Evolutionary conservation across 1,140 invertebrate genomes (phyloP), one percentile per base, ranked within the genome.

Genomic region (Tigriopus japonicus): DNA sequence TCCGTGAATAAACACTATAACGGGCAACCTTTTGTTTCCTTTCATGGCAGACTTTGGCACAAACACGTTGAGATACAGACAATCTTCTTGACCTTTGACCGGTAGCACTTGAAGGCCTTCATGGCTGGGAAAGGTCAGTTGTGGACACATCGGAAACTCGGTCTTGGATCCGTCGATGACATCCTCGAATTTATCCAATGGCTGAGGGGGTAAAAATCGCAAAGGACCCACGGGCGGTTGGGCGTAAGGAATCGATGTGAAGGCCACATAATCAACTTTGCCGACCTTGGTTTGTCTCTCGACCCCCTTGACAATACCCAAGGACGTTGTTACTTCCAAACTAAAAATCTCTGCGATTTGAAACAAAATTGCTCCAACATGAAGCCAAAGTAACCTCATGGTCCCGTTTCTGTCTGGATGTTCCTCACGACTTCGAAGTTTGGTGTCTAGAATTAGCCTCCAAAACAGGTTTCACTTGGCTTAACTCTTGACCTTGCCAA

Each of bases 1-100:
- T 15, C 68, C 68, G 58, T 68, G 66, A n/a, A 69, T 63, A 17
- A 63, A 67, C 12, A 70, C 65, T 55, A 70, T 68, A 5, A 69
- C 68, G 6, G 68, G 68, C 15, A 64, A 52, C 9, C 9, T 35
- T 9, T 35, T 35, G 19, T 35, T 21, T 19, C 1, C 55, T 24
- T 58, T 58, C 5, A 15, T 40, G 21, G 14, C 24, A 21, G n/a
- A 17, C 45, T 21, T 21, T n/a, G 65, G 65, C 0, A 62, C 64
- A 52, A 59, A 65, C 9, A 66, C 62, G 42, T 65, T 66, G 41
- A 65, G 56, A 42, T 56, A 65, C 10, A 66, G 60, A 42, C 65
- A 66, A 28, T 66, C 64, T 49, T 66, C 65, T 19, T 59, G 23
- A 1, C 65, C 65, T n/a, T 62, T 51, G 15, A 65, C 62, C 24